phyloP scores from a whole-genome alignment of 2,888 invertebrate genomes.

The Theodoxus fluviatilis region DNA sequence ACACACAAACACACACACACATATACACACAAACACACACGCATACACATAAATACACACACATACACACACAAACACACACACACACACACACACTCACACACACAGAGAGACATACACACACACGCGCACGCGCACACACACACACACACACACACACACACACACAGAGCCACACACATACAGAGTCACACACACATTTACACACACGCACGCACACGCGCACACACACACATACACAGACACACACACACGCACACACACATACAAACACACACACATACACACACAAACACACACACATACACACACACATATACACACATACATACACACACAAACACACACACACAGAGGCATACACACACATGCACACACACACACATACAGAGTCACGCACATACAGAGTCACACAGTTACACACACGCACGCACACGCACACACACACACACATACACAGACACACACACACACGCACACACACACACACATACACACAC shows the following conservation, averaged over 20 bases:
- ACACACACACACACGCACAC: neutral
- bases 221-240: slow-evolving; percentile 15
- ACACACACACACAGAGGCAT: neutral
- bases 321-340: neutral
- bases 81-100: too few relatives aligned
- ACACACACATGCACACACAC: slow-evolving; percentile 1
- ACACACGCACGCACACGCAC: slow-evolving; percentile 9
- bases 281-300: neutral
- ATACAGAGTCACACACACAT: slow-evolving; percentile 8
- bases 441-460: neutral
- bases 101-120: slow-evolving; percentile 3
- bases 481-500: slow-evolving; percentile 14
- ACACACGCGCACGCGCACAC: neutral
- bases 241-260: slow-evolving; percentile 14
- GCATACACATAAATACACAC: too few relatives aligned
- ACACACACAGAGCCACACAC: slow-evolving; percentile 4
- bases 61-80: too few relatives aligned
- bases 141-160: neutral
- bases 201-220: slow-evolving; percentile 5
- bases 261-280: slow-evolving; percentile 16
- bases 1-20: too few relatives aligned
- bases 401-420: neutral
- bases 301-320: slow-evolving; percentile 1
- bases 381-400: neutral
- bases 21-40: too few relatives aligned